These are phyloP conservation scores for Stegodyphus dumicola DNA, from an alignment of 1,140 invertebrate species.

Conservation along the genomic window DNA sequence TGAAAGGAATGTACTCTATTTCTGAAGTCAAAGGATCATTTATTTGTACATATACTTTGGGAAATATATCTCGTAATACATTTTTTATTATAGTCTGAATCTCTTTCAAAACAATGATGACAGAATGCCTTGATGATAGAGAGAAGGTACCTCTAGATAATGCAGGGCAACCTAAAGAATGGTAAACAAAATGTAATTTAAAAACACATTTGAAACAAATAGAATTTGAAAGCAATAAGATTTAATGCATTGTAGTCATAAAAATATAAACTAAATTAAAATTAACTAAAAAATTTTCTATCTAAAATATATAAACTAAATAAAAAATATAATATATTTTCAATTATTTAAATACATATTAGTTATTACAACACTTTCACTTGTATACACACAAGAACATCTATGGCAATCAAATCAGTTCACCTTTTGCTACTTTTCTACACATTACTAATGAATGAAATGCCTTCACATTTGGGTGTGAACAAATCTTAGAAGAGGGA, in stretches of 20 bases:
- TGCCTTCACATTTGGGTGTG: too few relatives aligned
- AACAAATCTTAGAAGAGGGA: too few relatives aligned
- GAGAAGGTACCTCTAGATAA: constrained; percentile 27
- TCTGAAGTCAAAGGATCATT: constrained; percentile 14
- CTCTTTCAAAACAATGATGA: constrained; percentile 73
- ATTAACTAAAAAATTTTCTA: too few relatives aligned
- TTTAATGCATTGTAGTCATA: not conserved
- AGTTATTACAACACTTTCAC: too few relatives aligned
- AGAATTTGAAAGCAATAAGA: not conserved
- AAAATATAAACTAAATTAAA: too few relatives aligned
- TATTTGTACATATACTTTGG: constrained; percentile 65
- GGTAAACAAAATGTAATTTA: not conserved
- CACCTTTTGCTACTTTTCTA: too few relatives aligned
- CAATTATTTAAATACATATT: too few relatives aligned
- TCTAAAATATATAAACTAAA: too few relatives aligned
- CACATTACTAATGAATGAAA: too few relatives aligned
- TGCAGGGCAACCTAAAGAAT: constrained; percentile 21
- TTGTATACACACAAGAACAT: too few relatives aligned
- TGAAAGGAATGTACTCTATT: constrained; percentile 33
- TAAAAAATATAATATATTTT: too few relatives aligned
- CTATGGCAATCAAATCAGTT: too few relatives aligned
- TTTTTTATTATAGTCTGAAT: constrained; percentile 70
- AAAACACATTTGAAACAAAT: not conserved
- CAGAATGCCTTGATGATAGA: constrained; percentile 69
- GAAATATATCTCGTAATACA: constrained; percentile 64